Base-by-base conservation (phyloP, 2,113 vertebrate genomes). In the Ceyx margarethae region DNA sequence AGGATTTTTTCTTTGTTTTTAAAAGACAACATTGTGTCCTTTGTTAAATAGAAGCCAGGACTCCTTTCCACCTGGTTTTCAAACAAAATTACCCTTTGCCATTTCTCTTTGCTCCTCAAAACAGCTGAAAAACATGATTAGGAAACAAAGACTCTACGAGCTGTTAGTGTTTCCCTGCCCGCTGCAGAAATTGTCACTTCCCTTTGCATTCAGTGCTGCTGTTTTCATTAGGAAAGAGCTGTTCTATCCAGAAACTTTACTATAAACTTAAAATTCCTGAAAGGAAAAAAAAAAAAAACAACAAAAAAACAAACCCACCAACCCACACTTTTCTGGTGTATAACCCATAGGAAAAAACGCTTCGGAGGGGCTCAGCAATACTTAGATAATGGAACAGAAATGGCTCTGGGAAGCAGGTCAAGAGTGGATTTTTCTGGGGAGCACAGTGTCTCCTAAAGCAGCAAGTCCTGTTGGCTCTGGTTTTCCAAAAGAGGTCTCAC, bases 381-480 rank as follows among this genome's bases (percentile, higher is more conserved):
- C 21, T 84, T 85, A 53, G 61, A 7, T 61, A 80, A 46, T 0
- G 0, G 21, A 58, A 26, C 10, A 57, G 53, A 67, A 92, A 60
- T 0, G 8, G 20, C 50, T 76, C 7, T 1, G 3, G 29, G 28
- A 94, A 65, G 3, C 3, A 22, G 10, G 16, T 29, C 2, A 3
- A 76, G 33, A 66, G 21, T 14, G 8, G 29, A 46, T 28, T 76
- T 69, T 82, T 54, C 50, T 65, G 31, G 11, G 21, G n/a, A 92
- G 35, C 13, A 21, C 0, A 0, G 11, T 35, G 26, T 25, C 11
- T 81, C 48, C 62, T 56, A 42, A 69, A 40, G 37, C 50, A 89
- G 29, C 22, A 57, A 42, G 50, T 33, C n/a, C 26, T 0, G 0
- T 22, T 0, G 0, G 45, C 17, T 33, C 58, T n/a, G 2, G 11